Base-by-base conservation (phyloP, 2,888 invertebrate genomes). In the Aphodius sticticus region DNA sequence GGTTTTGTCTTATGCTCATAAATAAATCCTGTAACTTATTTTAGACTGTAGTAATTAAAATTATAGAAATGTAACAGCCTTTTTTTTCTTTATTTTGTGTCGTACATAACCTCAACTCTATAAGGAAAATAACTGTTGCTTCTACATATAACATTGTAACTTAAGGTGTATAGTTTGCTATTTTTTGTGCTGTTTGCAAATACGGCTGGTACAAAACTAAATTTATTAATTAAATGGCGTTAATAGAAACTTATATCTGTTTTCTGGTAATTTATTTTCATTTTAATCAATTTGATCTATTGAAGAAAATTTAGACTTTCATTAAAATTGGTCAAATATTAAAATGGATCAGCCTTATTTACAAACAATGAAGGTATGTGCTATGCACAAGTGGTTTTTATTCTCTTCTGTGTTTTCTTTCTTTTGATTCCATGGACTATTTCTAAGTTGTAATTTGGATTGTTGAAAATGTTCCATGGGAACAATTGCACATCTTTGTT, bases 311-410 rank as follows among this genome's bases (percentile, higher is more conserved):
- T 70, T 16, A 70, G 12, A 6, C 5, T 70, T 14, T 4, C 70
- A 70, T 70, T 14, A 14, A 70, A 26, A 70, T 4, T 70, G 15
- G 7, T 70, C 6, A 16, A 16, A n/a, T n/a, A 70, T n/a, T 70
- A 16, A n/a, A n/a, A n/a, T n/a, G n/a, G n/a, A 70, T 70, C 26
- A 70, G 70, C 70, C 26, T 70, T 70, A 26, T 70, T 74, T 74
- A 36, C n/a, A 74, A 74, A 77, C 72, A 26, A 2, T 26, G 76
- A 78, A 75, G 76, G 83, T 83, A 83, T 83, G 83, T 83, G 83
- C 83, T 82, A 77, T 83, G 83, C 83, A 83, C 83, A 83, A 80
- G 70, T 36, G 77, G 26, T 53, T 53, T 53, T 53, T 53, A 9
- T 53, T 9, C 12, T 53, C 53, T 53, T 12, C 53, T 9, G 53